Percentiles rank a stretch among this genome's conserved stretches.
phyloP scores from a whole-genome alignment of 2,797 vertebrate species.

The Gymnothorax javanicus region DNA sequence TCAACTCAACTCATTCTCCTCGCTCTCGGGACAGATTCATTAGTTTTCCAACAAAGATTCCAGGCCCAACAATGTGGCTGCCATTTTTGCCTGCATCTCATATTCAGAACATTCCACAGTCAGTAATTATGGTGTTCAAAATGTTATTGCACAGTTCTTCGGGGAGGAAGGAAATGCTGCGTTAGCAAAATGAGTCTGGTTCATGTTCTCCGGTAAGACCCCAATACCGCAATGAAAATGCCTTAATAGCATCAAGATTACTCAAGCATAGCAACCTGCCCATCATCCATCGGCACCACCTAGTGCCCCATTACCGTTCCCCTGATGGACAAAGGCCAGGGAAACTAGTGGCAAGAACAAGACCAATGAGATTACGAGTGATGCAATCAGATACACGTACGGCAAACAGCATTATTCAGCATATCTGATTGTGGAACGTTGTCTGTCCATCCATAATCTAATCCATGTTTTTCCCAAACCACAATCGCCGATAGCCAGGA shows the following conservation, averaged over 20 bases:
- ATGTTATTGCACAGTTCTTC: not conserved
- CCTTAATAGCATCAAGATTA: not conserved
- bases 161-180: constrained; percentile 11
- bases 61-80: not conserved
- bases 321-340: constrained; percentile 53
- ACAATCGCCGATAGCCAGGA: too few relatives aligned
- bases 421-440: not conserved
- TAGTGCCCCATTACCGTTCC: constrained; percentile 48
- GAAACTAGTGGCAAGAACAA: constrained; percentile 44
- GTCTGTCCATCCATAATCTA: too few relatives aligned
- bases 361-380: constrained; percentile 41
- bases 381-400: constrained; percentile 10
- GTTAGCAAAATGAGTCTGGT: constrained; percentile 15
- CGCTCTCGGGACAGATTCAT: not conserved
- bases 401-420: not conserved
- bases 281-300: constrained; percentile 20
- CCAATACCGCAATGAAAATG: not conserved
- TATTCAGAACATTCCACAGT: not conserved
- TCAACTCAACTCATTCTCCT: not conserved
- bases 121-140: not conserved
- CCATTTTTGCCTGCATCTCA: not conserved
- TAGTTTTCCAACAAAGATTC: not conserved
- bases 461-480: too few relatives aligned
- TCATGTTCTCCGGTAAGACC: constrained; percentile 32
- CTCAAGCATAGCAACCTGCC: constrained; percentile 30